Conservation (phyloP, 1,140 invertebrate genomes). For the Uloborus diversus region DNA sequence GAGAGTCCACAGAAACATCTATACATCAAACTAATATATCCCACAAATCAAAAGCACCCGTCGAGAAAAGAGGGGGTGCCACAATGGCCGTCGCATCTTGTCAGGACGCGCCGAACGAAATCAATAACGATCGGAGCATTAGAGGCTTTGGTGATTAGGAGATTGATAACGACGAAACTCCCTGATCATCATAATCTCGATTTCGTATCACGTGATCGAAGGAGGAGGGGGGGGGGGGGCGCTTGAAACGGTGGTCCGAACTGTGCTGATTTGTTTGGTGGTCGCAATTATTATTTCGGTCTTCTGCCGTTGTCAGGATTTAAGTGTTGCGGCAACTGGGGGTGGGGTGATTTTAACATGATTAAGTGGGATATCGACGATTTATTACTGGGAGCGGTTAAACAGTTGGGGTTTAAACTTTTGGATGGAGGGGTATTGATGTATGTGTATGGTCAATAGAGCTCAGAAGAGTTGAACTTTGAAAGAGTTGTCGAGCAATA, state of each 20-base stretch:
- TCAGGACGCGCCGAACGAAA: slow-evolving; percentile 10
- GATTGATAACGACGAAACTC: slow-evolving; percentile 29
- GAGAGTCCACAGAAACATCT: slow-evolving; percentile 49
- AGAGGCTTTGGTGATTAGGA: slow-evolving; percentile 20
- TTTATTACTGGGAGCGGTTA: slow-evolving; percentile 15
- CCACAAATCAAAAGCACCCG: slow-evolving; percentile 52
- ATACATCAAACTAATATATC: slow-evolving; percentile 54
- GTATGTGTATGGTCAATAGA: no score
- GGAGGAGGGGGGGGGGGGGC: background rate
- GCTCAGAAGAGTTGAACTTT: no score
- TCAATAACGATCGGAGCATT: slow-evolving; percentile 25
- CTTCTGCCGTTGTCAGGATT: slow-evolving; percentile 1
- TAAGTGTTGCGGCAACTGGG: background rate
- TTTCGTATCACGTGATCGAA: background rate
- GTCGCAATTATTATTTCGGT: slow-evolving; percentile 45
- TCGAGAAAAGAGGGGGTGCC: no score
- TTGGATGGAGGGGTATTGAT: no score
- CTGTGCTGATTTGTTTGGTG: slow-evolving; percentile 19
- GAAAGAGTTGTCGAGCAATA: no score
- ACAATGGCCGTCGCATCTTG: background rate
- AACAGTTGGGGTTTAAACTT: slow-evolving; percentile 31
- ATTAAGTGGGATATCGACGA: slow-evolving; percentile 23
- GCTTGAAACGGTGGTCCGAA: background rate
- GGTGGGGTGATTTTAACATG: slow-evolving; percentile 1
- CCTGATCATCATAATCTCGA: slow-evolving; percentile 31